Evolutionary conservation across 1,140 invertebrate species (phyloP), one percentile per base, ranked within the genome.

Genomic region (Vanessa tameamea): DNA sequence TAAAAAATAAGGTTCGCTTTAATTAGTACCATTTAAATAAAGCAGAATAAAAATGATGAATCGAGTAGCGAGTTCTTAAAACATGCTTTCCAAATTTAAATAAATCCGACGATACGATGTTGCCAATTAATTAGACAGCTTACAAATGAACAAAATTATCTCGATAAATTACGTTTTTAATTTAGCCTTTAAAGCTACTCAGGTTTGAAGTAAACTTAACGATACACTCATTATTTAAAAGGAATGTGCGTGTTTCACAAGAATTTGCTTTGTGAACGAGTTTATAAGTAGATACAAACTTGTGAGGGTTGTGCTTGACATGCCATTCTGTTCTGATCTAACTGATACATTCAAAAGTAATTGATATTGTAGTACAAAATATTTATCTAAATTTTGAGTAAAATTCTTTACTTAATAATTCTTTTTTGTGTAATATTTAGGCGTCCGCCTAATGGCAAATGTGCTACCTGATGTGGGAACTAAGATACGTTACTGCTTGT

Each of bases 291-390:
- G 61, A 75, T 59, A 20, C 48, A 57, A 64, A 31, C 26, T 64
- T 64, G 59, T 64, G 23, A 70, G 61, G 69, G 31, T 63, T n/a
- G 20, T 14, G 23, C 61, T 71, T 53, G 47, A 69, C 59, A 64
- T 64, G 12, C 72, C 48, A 31, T 53, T 63, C 47, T 51, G 23
- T 26, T 63, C 31, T 51, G 31, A 53, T 43, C 15, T 50, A 61
- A 51, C 53, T 26, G 64, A 67, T 61, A 65, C 65, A 20, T 68
- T 67, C 20, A 77, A 84, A 79, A 73, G 78, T 75, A 78, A 73
- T 68, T 47, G 31, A 68, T 12, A 37, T 68, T 20, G 37, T 47
- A 9, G 15, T 20, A 20, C 20, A 7, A 37, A 14, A 68, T 26
- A 57, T 47, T 23, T 57, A 23, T 8, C 1, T 13, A 26, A 26